Conservation (phyloP, 2,113 vertebrate genomes). For the Salminus brasiliensis region DNA sequence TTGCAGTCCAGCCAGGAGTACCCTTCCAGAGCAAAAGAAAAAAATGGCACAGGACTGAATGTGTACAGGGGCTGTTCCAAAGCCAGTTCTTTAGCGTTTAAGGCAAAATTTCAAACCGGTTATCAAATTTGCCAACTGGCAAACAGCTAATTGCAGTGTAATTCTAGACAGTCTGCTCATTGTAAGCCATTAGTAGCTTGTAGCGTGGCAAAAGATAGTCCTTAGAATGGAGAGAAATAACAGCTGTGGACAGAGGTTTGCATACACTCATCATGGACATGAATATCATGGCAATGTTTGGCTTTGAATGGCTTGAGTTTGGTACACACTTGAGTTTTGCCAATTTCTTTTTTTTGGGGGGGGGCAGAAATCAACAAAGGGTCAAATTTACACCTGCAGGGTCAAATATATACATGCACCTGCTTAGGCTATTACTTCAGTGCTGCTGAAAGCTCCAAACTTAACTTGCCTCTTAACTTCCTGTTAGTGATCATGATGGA, state of each 20-base stretch:
- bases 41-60: conserved; percentile 11
- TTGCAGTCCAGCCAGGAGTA: conserved; percentile 6
- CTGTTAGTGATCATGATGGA: no score
- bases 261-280: no score
- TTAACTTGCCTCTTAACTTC: no score
- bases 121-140: background rate
- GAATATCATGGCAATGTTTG: background rate
- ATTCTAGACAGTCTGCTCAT: conserved; percentile 8
- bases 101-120: background rate
- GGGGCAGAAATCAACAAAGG: no score
- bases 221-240: background rate
- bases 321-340: no score
- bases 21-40: conserved; percentile 3
- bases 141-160: conserved; percentile 25
- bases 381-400: no score
- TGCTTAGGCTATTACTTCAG: no score
- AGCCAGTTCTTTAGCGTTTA: conserved; percentile 20
- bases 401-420: no score
- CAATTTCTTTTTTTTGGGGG: no score
- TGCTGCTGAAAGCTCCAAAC: no score
- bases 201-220: background rate
- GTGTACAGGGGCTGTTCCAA: conserved; percentile 15
- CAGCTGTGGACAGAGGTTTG: background rate
- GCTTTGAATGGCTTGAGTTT: no score
- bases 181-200: background rate